Evolutionary conservation across 2,113 vertebrate species (phyloP).

Genomic region (Cololabis saira): DNA sequence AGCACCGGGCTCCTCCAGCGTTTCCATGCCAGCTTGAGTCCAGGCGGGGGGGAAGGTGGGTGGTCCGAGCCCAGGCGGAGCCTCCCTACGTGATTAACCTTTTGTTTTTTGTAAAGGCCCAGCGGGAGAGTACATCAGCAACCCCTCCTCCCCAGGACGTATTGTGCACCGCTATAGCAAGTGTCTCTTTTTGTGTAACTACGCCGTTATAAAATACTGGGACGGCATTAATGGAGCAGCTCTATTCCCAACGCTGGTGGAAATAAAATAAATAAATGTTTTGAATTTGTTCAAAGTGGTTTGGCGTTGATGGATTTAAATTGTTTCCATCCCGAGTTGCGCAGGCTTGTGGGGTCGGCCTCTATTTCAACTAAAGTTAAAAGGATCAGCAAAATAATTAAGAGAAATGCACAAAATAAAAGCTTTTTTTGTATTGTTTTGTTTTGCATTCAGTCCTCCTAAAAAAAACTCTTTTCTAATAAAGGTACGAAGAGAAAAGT

Average conservation of each 20-base stretch:
- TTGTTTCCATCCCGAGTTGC: slow-evolving; percentile 10
- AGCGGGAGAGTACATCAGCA: slow-evolving; percentile 49
- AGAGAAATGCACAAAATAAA: slow-evolving; percentile 10
- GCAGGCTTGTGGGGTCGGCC: slow-evolving; percentile 16
- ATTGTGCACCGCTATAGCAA: slow-evolving; percentile 30
- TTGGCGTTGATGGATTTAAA: slow-evolving; percentile 53
- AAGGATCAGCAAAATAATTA: slow-evolving; percentile 11
- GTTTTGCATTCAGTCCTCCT: neutral
- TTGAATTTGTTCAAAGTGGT: slow-evolving; percentile 11
- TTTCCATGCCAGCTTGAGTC: slow-evolving; percentile 35
- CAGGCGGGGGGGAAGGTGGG: slow-evolving; percentile 46
- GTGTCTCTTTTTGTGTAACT: slow-evolving; percentile 25
- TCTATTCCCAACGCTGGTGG: slow-evolving; percentile 4
- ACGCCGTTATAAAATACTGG: slow-evolving; percentile 37
- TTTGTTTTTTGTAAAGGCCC: slow-evolving; percentile 55
- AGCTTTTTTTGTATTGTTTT: neutral
- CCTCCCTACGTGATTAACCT: slow-evolving; percentile 55
- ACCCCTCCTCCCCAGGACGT: slow-evolving; percentile 25
- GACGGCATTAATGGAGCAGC: slow-evolving; percentile 42
- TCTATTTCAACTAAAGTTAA: slow-evolving; percentile 14
- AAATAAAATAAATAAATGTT: neutral
- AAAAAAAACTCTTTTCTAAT: no score
- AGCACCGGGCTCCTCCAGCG: slow-evolving; percentile 9
- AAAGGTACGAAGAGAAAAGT: no score
- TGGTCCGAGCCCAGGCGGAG: slow-evolving; percentile 52